A percentile compares a stretch with the other conserved stretches of the same genome.
Conservation (phyloP, 1,140 invertebrate genomes). For the Aphelenchoides besseyi region DNA sequence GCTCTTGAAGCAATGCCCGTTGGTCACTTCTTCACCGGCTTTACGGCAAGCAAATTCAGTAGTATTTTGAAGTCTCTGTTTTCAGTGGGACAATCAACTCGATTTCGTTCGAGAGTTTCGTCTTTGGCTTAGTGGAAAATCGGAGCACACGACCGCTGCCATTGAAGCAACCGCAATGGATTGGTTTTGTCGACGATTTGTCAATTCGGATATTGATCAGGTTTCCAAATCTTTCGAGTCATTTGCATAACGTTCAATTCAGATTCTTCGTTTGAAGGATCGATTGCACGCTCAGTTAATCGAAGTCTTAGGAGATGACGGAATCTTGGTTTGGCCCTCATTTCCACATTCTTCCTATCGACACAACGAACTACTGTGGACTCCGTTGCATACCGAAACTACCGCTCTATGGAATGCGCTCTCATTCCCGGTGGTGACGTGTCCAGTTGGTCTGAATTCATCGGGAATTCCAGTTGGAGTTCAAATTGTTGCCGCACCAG, state of each 20-base stretch:
- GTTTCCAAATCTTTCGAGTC: too few relatives aligned
- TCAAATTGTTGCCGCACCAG: constrained; percentile 65
- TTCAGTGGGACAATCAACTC: constrained; percentile 45
- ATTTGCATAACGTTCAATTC: too few relatives aligned
- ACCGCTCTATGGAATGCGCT: constrained; percentile 65
- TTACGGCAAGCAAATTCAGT: constrained; percentile 12
- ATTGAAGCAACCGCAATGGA: constrained; percentile 1
- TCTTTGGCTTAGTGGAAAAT: constrained; percentile 70
- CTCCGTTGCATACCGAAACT: constrained; percentile 24
- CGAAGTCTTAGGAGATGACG: constrained; percentile 67
- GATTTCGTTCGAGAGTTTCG: constrained; percentile 64
- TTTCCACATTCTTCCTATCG: constrained; percentile 64
- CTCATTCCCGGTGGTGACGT: constrained; percentile 64
- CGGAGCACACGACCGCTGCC: constrained; percentile 72
- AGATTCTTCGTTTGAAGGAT: constrained; percentile 57
- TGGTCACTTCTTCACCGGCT: constrained; percentile 10
- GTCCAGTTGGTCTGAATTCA: constrained; percentile 64
- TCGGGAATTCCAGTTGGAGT: constrained; percentile 52
- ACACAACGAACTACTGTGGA: constrained; percentile 55
- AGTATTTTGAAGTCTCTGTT: neutral
- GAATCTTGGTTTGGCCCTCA: constrained; percentile 64
- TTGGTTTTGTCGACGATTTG: constrained; percentile 30
- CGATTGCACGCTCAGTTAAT: constrained; percentile 60
- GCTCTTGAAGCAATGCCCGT: constrained; percentile 31
- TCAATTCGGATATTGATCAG: neutral